Percentiles rank a stretch among this genome's conserved stretches.
Evolutionary conservation across 2,797 vertebrate species (phyloP).

Genomic region (Bradypodion pumilum): DNA sequence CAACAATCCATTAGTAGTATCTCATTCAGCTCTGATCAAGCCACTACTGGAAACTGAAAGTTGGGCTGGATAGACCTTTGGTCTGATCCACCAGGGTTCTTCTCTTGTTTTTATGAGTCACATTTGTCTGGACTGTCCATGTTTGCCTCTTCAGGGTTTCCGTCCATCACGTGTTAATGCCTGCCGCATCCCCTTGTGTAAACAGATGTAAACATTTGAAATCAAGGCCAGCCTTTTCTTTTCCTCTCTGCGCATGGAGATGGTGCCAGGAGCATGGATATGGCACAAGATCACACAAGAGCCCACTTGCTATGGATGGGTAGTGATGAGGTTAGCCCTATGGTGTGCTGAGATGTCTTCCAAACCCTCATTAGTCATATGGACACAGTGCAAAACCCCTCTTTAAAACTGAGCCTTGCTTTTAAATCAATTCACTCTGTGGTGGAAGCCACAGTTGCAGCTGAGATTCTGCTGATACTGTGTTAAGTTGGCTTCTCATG

Average conservation of each 20-base stretch:
- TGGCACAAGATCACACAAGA: slow-evolving; percentile 62
- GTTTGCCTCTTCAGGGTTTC: slow-evolving; percentile 60
- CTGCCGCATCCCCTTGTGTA: slow-evolving; percentile 54
- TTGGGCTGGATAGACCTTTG: not conserved
- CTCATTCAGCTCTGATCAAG: not conserved
- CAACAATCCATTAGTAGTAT: too few species aligned
- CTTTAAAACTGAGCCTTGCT: slow-evolving; percentile 45
- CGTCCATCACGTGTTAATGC: slow-evolving; percentile 57
- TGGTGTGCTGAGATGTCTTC: slow-evolving; percentile 23
- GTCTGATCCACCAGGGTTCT: not conserved
- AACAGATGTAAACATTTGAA: slow-evolving; percentile 63
- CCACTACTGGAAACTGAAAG: not conserved
- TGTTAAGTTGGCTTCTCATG: slow-evolving; percentile 35
- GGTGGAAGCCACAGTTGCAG: slow-evolving; percentile 38
- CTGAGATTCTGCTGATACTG: slow-evolving; percentile 45
- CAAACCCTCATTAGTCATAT: slow-evolving; percentile 59
- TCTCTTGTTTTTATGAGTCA: slow-evolving; percentile 15
- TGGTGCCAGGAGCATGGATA: slow-evolving; percentile 52
- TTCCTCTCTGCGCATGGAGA: slow-evolving; percentile 27
- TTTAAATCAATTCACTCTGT: slow-evolving; percentile 45
- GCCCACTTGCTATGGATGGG: slow-evolving; percentile 56
- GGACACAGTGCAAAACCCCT: slow-evolving; percentile 47
- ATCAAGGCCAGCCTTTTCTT: slow-evolving; percentile 50
- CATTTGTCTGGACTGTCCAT: slow-evolving; percentile 48
- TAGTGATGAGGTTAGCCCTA: slow-evolving; percentile 58